Evolutionary conservation across 2,797 vertebrate genomes (phyloP).

Genomic region (Hemibagrus guttatus): DNA sequence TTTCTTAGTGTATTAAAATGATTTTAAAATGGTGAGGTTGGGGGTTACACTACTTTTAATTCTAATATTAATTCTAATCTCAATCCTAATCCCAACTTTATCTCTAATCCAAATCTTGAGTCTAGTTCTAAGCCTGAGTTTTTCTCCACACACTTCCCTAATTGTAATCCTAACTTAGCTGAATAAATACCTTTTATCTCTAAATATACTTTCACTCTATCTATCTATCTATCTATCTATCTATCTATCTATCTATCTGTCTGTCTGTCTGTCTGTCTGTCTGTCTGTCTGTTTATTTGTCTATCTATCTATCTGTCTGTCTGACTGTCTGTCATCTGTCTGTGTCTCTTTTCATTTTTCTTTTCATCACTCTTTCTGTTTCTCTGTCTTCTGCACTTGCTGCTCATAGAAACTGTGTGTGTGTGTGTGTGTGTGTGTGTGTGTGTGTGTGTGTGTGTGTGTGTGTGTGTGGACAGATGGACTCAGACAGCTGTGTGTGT

Average conservation of each 20-base stretch:
- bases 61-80: too few relatives aligned
- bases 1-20: too few relatives aligned
- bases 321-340: neutral
- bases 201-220: neutral
- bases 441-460: conserved; percentile 41
- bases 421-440: conserved; percentile 26
- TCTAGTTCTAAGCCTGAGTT: neutral
- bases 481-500: conserved; percentile 78
- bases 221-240: neutral
- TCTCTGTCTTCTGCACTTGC: neutral
- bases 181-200: neutral
- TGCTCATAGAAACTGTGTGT: conserved; percentile 12
- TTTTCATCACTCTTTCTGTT: neutral
- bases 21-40: too few relatives aligned
- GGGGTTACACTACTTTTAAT: too few relatives aligned
- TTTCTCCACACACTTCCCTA: neutral
- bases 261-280: conserved; percentile 4
- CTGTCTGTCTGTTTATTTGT: neutral
- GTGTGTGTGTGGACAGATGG: conserved; percentile 73
- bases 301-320: neutral
- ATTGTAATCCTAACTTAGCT: neutral
- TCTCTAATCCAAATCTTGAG: neutral
- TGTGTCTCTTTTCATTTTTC: neutral
- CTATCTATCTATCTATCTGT: neutral
- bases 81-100: too few relatives aligned